Conservation (phyloP, 2,113 vertebrate species). For the Antechinus flavipes region DNA sequence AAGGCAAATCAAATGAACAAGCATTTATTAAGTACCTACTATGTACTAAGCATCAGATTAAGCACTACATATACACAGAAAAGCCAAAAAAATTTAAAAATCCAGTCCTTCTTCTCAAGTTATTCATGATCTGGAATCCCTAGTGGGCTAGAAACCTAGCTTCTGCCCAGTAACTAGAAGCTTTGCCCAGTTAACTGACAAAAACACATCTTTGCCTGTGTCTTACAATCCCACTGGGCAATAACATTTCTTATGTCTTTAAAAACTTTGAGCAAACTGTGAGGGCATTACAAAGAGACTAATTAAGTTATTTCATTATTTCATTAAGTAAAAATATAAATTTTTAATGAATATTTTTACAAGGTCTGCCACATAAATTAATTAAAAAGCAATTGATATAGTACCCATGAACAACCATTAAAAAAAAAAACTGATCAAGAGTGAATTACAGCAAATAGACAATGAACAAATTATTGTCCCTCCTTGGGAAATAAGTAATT, state of each 20-base stretch:
- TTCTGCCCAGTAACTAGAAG: slow-evolving; percentile 27
- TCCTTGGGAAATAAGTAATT: not conserved
- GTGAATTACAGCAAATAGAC: slow-evolving; percentile 36
- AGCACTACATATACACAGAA: not conserved
- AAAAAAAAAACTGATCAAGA: slow-evolving; percentile 48
- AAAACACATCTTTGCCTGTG: slow-evolving; percentile 56
- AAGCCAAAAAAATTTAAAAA: not conserved
- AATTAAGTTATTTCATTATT: slow-evolving; percentile 73
- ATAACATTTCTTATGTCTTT: slow-evolving; percentile 48
- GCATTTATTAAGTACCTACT: not conserved
- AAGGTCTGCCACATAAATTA: slow-evolving; percentile 53
- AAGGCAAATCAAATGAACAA: not conserved
- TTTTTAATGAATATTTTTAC: slow-evolving; percentile 53
- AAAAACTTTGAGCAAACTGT: slow-evolving; percentile 54
- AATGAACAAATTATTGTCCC: slow-evolving; percentile 6
- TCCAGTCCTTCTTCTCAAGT: not conserved
- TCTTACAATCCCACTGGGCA: slow-evolving; percentile 48
- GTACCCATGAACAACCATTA: slow-evolving; percentile 40
- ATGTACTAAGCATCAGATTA: not conserved
- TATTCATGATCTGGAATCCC: slow-evolving; percentile 10
- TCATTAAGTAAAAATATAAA: slow-evolving; percentile 48
- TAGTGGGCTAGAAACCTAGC: slow-evolving; percentile 63
- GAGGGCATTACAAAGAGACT: slow-evolving; percentile 66
- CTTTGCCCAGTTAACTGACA: slow-evolving; percentile 65
- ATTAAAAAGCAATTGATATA: slow-evolving; percentile 65